Conservation (phyloP, 2,797 vertebrate species). For the Odontamblyopus rebecca region DNA sequence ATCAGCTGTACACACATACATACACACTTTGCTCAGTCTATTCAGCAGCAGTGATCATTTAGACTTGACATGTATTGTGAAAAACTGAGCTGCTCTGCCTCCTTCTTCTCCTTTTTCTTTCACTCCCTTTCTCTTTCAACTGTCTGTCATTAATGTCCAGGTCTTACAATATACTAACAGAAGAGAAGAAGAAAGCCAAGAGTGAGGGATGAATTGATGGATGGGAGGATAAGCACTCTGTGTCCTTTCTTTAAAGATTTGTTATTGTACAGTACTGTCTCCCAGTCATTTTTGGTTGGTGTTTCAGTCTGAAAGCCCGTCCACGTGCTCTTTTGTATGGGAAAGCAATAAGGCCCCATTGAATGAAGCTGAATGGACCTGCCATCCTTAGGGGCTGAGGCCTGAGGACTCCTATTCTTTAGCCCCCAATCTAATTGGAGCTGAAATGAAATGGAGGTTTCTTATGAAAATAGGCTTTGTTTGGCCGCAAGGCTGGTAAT, state of each 20-base stretch:
- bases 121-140: constrained; percentile 76
- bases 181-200: constrained; percentile 77
- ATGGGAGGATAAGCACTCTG: constrained; percentile 88
- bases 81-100: constrained; percentile 89
- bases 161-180: constrained; percentile 81
- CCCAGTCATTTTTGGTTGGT: constrained; percentile 96
- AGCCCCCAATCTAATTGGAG: constrained; percentile 99
- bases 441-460: constrained; percentile 99
- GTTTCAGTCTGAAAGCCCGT: constrained; percentile 97
- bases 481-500: constrained; percentile 97
- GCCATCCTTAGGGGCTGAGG: constrained; percentile 94
- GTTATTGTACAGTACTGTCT: constrained; percentile 94
- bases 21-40: constrained; percentile 82
- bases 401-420: constrained; percentile 94
- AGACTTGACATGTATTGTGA: constrained; percentile 98
- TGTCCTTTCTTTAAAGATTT: constrained; percentile 87
- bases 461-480: constrained; percentile 99
- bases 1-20: constrained; percentile 81
- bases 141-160: constrained; percentile 96
- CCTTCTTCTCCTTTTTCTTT: constrained; percentile 76
- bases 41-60: constrained; percentile 96
- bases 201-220: constrained; percentile 89
- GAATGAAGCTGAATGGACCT: constrained; percentile 94
- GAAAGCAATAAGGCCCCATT: constrained; percentile 98
- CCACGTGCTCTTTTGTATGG: constrained; percentile 95